phyloP scores from a whole-genome alignment of 1,140 invertebrate species.

The Harlomillsia oculata region DNA sequence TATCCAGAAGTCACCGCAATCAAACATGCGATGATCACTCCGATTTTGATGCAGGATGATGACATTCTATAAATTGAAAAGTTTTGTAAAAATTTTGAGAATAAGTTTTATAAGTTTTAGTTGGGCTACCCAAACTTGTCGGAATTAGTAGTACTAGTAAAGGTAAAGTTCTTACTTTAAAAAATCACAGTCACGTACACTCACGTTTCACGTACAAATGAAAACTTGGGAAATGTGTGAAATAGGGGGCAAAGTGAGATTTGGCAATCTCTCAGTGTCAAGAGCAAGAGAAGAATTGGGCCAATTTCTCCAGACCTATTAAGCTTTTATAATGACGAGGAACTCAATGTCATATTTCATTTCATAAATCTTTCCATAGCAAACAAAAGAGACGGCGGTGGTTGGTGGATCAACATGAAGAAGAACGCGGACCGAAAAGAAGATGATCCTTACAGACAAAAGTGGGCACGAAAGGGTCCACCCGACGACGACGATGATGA shows the following conservation, averaged over 20 bases:
- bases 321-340: background rate
- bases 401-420: too few relatives aligned
- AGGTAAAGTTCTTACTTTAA: background rate
- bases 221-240: too few relatives aligned
- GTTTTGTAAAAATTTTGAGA: background rate
- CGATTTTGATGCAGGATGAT: background rate
- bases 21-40: background rate
- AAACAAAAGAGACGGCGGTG: too few relatives aligned
- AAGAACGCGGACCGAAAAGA: background rate
- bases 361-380: conserved; percentile 4
- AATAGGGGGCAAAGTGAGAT: too few relatives aligned
- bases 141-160: background rate
- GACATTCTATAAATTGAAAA: background rate
- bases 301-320: too few relatives aligned
- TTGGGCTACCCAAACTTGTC: background rate
- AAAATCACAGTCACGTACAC: background rate
- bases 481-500: background rate
- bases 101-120: background rate
- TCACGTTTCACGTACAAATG: background rate
- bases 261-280: too few relatives aligned
- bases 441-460: background rate
- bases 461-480: background rate
- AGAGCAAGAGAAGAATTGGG: too few relatives aligned
- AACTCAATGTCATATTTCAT: background rate
- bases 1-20: conserved; percentile 4